Conservation (phyloP, 2,113 vertebrate species). For the Entelurus aequoreus region DNA sequence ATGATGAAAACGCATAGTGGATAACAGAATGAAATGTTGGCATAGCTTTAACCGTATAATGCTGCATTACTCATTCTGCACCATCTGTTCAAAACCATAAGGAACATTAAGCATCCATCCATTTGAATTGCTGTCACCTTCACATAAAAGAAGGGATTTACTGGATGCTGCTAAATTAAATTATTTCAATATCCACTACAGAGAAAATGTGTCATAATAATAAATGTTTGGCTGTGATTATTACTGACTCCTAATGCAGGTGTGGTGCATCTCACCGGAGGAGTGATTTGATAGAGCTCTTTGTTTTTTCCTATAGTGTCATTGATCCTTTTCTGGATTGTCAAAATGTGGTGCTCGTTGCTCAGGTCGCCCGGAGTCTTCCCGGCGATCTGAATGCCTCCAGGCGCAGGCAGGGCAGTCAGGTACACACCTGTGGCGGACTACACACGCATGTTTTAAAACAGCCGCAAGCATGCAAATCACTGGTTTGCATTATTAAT, state of each 20-base stretch:
- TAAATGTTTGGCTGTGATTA: not conserved
- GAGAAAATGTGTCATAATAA: not conserved
- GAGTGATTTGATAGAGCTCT: conserved; percentile 90
- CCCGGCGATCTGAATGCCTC: conserved; percentile 93
- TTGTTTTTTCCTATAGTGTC: conserved; percentile 93
- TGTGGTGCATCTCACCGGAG: conserved; percentile 77
- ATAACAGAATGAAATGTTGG: no score
- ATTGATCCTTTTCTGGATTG: conserved; percentile 96
- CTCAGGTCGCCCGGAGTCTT: conserved; percentile 89
- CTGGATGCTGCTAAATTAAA: not conserved
- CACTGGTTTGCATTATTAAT: not conserved
- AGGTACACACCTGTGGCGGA: conserved; percentile 96
- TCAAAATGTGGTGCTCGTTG: conserved; percentile 88
- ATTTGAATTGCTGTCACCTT: no score
- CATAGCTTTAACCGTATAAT: no score
- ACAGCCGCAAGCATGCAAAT: not conserved
- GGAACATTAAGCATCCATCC: no score
- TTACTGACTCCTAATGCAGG: not conserved
- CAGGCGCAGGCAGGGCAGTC: conserved; percentile 84
- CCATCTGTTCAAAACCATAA: no score
- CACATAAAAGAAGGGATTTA: no score
- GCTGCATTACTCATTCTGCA: no score
- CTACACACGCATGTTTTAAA: conserved; percentile 55
- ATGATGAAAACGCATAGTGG: no score
- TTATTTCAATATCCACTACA: not conserved